phyloP scores from a whole-genome alignment of 1,140 invertebrate species.

The Drosophila repleta region DNA sequence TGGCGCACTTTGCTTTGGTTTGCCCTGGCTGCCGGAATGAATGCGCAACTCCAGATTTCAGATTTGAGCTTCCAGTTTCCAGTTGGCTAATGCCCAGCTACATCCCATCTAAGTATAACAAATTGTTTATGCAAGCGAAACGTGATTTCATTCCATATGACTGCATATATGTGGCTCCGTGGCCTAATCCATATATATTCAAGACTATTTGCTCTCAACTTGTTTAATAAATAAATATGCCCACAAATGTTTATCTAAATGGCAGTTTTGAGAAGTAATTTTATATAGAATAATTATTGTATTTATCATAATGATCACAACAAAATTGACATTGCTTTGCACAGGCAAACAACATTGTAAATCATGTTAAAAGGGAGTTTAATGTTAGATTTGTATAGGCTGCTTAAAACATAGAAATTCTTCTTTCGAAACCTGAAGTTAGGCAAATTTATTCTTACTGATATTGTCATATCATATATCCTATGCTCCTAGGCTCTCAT shows the following conservation, averaged over 20 bases:
- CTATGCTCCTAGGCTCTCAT: no score
- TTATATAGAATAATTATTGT: no score
- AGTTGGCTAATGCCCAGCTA: slow-evolving; percentile 50
- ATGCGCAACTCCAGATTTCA: slow-evolving; percentile 35
- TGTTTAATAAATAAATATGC: background rate
- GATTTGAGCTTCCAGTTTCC: slow-evolving; percentile 30
- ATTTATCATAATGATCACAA: no score
- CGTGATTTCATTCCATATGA: slow-evolving; percentile 44
- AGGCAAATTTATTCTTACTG: no score
- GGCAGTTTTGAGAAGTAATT: no score
- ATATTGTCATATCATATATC: no score
- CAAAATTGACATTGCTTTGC: no score
- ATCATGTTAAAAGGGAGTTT: no score
- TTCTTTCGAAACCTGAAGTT: no score
- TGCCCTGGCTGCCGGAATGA: slow-evolving; percentile 34
- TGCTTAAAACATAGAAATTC: no score
- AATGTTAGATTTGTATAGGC: no score
- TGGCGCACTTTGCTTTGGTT: slow-evolving; percentile 37
- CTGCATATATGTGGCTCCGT: slow-evolving; percentile 27
- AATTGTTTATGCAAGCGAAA: slow-evolving; percentile 55
- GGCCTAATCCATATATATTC: background rate
- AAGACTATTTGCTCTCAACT: background rate
- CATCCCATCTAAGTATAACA: slow-evolving; percentile 24
- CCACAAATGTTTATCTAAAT: background rate
- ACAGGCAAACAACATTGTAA: no score